phyloP scores from a whole-genome alignment of 2,797 vertebrate genomes.

The Darevskia nairensis region DNA sequence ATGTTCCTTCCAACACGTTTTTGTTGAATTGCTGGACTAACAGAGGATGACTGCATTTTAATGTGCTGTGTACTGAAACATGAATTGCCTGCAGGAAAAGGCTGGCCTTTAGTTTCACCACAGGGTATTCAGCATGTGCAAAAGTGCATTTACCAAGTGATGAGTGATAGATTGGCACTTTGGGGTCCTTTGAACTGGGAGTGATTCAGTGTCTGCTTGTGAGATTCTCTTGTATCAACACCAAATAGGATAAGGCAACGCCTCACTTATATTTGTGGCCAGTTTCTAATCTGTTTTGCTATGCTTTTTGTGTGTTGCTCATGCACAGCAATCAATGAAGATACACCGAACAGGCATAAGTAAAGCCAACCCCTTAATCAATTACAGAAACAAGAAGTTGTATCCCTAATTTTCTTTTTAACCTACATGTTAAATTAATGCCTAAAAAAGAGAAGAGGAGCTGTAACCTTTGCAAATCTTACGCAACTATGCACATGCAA shows the following conservation, averaged over 20 bases:
- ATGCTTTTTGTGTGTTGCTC: constrained; percentile 28
- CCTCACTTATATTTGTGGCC: constrained; percentile 23
- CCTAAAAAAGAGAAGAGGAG: not conserved
- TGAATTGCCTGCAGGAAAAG: constrained; percentile 37
- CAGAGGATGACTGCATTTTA: not conserved
- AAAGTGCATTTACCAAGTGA: constrained; percentile 31
- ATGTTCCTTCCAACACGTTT: not conserved
- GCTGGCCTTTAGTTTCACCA: constrained; percentile 27
- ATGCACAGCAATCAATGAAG: not conserved
- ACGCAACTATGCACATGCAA: not conserved
- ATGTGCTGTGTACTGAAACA: constrained; percentile 16
- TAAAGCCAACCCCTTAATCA: not conserved
- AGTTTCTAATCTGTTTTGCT: constrained; percentile 40
- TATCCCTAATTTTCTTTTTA: not conserved
- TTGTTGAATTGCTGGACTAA: constrained; percentile 1
- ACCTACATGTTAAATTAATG: not conserved
- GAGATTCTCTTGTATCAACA: constrained; percentile 55
- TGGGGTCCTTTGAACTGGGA: constrained; percentile 26
- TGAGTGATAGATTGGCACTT: not conserved
- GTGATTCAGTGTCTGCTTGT: not conserved
- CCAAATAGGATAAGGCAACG: constrained; percentile 16
- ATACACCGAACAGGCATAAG: not conserved
- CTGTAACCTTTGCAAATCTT: not conserved
- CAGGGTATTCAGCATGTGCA: not conserved
- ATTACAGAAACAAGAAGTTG: constrained; percentile 8